Base-by-base conservation (phyloP, 2,888 invertebrate species). In the Plutella xylostella region DNA sequence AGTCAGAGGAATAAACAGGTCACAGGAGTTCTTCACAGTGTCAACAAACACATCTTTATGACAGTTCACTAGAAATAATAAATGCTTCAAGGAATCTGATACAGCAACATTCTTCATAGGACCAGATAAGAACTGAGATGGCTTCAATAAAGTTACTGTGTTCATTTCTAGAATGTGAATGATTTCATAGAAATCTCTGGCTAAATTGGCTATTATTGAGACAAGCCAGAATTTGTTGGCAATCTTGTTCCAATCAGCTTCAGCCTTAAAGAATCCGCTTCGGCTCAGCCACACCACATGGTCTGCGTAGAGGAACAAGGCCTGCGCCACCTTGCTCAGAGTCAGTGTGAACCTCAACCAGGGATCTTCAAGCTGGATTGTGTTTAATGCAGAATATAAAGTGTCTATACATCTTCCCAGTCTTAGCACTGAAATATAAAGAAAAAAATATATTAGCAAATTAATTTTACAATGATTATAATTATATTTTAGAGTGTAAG, bases 141-240 rank as follows among this genome's bases (percentile, higher is more conserved):
- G 82, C 49, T 79, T 85, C 6, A 87, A 61, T 31, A 72, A 68
- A 42, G 58, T 60, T 15, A 67, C 55, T 47, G 69, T 77, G 50
- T 85, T 73, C 20, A 73, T 55, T 57, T 90, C 87, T 39, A 91
- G 58, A 21, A 92, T 76, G 50, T 87, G 85, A 38, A 86, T 55
- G 46, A 95, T 90, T 82, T 96, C 96, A 72, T 95, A 94, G n/a
- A 92, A 65, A 70, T 97, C 96, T 57, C 96, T 86, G 1, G 88
- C 79, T 47, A 96, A 73, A 63, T 93, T 94, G 72, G 95, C 88
- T 11, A 91, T 80, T 14, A 96, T 89, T 1, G 93, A 91, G 50
- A 93, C 84, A 1, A 96, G 71, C 96, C 96, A 97, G 65, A 94
- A 96, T 65, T 89, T 91, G 58, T 92, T 92, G 2, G 91, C 88